These are phyloP conservation scores for Eupithecia dodoneata DNA, from an alignment of 2,888 invertebrate species.

Conservation along the genomic window DNA sequence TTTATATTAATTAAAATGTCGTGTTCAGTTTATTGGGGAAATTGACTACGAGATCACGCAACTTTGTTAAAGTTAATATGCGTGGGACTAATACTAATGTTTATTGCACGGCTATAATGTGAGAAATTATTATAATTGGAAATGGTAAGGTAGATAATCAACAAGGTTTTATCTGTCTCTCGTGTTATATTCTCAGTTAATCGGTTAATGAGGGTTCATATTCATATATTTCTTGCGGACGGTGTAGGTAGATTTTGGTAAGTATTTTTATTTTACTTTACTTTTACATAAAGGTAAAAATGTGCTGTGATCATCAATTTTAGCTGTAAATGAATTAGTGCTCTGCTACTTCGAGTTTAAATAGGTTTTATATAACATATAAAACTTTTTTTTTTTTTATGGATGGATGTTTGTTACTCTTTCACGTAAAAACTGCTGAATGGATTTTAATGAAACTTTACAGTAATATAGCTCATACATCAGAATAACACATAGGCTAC, in stretches of 20 bases:
- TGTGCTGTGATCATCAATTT: not conserved
- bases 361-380: too few species aligned
- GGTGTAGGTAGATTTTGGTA: not conserved
- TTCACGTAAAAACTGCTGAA: too few species aligned
- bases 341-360: not conserved
- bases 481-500: too few species aligned
- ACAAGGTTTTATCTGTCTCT: slow-evolving; percentile 14
- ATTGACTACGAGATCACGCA: slow-evolving; percentile 35
- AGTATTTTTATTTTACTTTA: too few species aligned
- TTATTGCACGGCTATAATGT: slow-evolving; percentile 30
- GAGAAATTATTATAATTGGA: slow-evolving; percentile 37
- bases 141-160: slow-evolving; percentile 19
- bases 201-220: slow-evolving; percentile 9
- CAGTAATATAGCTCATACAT: too few species aligned
- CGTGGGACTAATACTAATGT: slow-evolving; percentile 39
- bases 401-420: too few species aligned
- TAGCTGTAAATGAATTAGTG: not conserved
- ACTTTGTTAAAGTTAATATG: slow-evolving; percentile 38
- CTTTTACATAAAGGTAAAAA: not conserved
- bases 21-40: slow-evolving; percentile 40
- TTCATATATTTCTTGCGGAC: not conserved
- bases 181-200: slow-evolving; percentile 5
- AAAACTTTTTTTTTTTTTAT: too few species aligned
- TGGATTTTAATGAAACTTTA: too few species aligned
- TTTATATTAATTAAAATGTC: slow-evolving; percentile 59